Conservation (phyloP, 2,113 vertebrate species). For the Microcebus ravelobensis region DNA sequence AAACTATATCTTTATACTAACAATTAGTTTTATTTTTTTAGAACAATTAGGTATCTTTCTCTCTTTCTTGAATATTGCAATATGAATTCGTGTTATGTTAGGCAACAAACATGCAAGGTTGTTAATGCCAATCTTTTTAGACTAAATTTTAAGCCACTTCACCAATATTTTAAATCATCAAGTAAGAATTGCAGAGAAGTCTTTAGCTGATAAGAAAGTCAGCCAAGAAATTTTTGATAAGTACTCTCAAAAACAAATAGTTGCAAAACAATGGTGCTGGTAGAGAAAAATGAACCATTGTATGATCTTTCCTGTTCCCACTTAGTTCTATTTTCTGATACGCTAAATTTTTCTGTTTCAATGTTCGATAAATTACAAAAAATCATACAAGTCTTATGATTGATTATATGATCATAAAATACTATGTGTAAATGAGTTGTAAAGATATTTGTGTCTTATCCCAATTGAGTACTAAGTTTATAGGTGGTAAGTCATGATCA, state of each 20-base stretch:
- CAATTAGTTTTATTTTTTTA: constrained; percentile 72
- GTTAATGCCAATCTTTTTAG: constrained; percentile 45
- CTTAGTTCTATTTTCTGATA: constrained; percentile 66
- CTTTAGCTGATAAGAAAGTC: constrained; percentile 81
- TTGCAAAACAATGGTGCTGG: constrained; percentile 85
- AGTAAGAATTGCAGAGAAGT: constrained; percentile 77
- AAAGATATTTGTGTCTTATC: neutral
- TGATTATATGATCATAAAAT: neutral
- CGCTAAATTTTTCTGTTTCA: constrained; percentile 60
- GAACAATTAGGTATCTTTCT: constrained; percentile 38
- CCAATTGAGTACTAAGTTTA: neutral
- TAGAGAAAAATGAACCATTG: constrained; percentile 87
- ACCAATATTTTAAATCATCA: constrained; percentile 72
- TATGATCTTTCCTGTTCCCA: constrained; percentile 83
- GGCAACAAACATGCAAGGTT: constrained; percentile 73
- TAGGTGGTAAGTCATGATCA: neutral
- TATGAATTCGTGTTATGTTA: constrained; percentile 77
- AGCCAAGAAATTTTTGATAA: constrained; percentile 91
- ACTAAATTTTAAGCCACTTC: constrained; percentile 69
- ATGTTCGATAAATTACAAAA: constrained; percentile 74
- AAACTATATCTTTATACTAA: constrained; percentile 57
- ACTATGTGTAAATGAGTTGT: neutral
- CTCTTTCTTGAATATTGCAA: constrained; percentile 49
- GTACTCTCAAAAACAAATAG: constrained; percentile 83
- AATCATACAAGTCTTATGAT: constrained; percentile 69